Conservation (phyloP, 92 coral and sea anemone genomes). For the Zoanthus sociatus region DNA sequence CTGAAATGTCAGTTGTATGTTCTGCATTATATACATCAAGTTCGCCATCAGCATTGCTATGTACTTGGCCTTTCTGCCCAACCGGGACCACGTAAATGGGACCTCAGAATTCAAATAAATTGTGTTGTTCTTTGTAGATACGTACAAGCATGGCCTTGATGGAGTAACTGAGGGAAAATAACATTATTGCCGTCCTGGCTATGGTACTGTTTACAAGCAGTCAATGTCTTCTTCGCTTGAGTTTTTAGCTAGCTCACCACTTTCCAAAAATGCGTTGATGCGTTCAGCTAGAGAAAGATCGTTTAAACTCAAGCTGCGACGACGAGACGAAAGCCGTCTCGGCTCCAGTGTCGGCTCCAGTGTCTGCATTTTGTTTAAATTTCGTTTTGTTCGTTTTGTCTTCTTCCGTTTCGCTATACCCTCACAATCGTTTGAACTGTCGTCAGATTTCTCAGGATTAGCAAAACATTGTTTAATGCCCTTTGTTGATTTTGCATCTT, state of each 20-base stretch:
- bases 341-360: neutral
- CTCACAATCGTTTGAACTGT: neutral
- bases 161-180: neutral
- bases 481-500: neutral
- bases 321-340: neutral
- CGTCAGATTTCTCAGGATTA: neutral
- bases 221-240: slow-evolving; percentile 26
- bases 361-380: neutral
- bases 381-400: neutral
- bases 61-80: too few relatives aligned
- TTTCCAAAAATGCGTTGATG: slow-evolving; percentile 29
- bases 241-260: slow-evolving; percentile 20
- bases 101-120: too few relatives aligned
- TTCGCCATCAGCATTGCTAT: too few relatives aligned
- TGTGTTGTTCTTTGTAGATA: too few relatives aligned
- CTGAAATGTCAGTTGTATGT: too few relatives aligned
- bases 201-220: neutral
- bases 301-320: slow-evolving; percentile 47
- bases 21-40: too few relatives aligned
- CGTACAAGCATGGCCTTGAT: neutral
- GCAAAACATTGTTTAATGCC: neutral
- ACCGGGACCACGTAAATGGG: too few relatives aligned
- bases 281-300: slow-evolving; percentile 37
- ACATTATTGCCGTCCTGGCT: neutral
- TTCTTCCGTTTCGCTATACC: neutral